A percentile compares a stretch with the other conserved stretches of the same genome.
Conservation (phyloP, 2,113 vertebrate genomes). For the Larimichthys crocea region DNA sequence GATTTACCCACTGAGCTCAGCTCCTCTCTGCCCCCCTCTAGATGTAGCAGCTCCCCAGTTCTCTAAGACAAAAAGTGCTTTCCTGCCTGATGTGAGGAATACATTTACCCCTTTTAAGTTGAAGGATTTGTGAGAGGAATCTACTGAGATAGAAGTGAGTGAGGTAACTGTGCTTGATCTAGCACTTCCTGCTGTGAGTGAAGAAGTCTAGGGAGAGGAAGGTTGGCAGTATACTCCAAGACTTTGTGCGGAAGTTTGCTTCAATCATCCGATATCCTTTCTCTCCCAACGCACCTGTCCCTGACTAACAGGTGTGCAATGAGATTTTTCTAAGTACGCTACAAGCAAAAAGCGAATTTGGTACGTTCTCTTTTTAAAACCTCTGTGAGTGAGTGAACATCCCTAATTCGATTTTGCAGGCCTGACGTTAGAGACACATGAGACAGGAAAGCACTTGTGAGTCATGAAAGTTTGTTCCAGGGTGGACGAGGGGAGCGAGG, state of each 20-base stretch:
- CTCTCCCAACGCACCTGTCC: conserved; percentile 26
- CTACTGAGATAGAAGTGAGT: not conserved
- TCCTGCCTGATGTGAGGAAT: conserved; percentile 44
- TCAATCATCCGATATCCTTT: conserved; percentile 20
- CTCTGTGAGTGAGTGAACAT: conserved; percentile 5
- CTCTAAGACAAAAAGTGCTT: conserved; percentile 52
- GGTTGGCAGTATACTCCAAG: conserved; percentile 58
- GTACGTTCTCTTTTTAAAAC: conserved; percentile 1
- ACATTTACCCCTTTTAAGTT: conserved; percentile 13
- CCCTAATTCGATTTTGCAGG: conserved; percentile 32
- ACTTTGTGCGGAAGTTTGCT: conserved; percentile 56
- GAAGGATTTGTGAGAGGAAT: conserved; percentile 11
- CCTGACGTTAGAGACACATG: conserved; percentile 16
- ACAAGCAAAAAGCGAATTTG: conserved; percentile 20
- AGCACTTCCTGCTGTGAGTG: conserved; percentile 38
- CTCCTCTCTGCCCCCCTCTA: conserved; percentile 36
- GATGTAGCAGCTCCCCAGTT: conserved; percentile 67
- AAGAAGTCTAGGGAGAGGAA: conserved; percentile 37
- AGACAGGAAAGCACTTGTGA: conserved; percentile 68
- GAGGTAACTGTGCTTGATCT: conserved; percentile 57
- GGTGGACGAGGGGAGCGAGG: conserved; percentile 41
- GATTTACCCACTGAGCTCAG: conserved; percentile 25
- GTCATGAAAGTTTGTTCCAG: conserved; percentile 32
- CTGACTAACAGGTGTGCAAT: conserved; percentile 13
- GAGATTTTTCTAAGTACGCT: not conserved